These are phyloP conservation scores for Bos javanicus DNA, from an alignment of 2,113 vertebrate genomes.

Conservation along the genomic window DNA sequence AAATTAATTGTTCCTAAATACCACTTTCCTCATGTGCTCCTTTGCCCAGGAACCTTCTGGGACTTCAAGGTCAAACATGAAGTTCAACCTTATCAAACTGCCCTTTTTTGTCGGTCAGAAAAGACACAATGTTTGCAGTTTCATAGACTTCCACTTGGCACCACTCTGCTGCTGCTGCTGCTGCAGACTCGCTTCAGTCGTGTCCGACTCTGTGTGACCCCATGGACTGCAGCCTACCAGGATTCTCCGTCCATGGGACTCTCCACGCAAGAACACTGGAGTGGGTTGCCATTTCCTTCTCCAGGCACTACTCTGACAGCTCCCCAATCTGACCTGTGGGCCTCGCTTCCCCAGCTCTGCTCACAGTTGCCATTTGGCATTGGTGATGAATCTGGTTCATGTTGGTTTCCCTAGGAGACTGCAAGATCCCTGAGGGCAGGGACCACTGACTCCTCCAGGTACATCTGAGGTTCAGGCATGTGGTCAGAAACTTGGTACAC, in stretches of 20 bases:
- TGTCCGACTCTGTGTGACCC: too few species aligned
- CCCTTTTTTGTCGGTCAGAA: background rate
- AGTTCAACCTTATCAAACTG: background rate
- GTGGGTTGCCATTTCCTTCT: too few species aligned
- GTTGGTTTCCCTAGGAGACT: background rate
- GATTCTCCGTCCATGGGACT: too few species aligned
- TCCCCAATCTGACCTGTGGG: background rate
- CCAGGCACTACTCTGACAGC: background rate
- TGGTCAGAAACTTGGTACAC: background rate
- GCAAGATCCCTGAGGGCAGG: background rate
- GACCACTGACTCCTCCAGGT: background rate
- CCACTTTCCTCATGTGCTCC: background rate
- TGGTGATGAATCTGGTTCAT: background rate
- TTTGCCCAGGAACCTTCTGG: background rate
- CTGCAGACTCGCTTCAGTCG: too few species aligned
- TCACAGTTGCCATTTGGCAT: background rate
- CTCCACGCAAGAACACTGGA: too few species aligned
- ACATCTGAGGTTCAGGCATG: background rate
- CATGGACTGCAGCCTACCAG: too few species aligned
- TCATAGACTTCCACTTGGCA: background rate
- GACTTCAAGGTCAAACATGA: background rate
- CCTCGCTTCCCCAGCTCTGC: background rate
- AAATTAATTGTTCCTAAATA: background rate
- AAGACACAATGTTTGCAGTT: background rate
- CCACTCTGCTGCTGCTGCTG: background rate